Conservation (phyloP, 2,888 invertebrate genomes). For the Leptopilina myrica region DNA sequence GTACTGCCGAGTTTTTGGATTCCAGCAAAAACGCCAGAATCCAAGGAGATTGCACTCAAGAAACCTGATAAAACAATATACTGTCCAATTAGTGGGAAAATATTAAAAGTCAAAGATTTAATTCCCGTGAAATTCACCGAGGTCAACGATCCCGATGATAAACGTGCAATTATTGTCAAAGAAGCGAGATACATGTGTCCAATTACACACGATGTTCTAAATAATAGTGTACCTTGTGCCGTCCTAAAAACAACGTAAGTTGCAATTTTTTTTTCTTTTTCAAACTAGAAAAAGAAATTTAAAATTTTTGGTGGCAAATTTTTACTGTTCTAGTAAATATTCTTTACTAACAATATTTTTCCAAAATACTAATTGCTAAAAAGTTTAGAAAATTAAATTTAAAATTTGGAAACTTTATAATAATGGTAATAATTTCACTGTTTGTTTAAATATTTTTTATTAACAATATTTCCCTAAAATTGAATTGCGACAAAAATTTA, state of each 20-base stretch:
- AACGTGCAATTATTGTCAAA: constrained; percentile 90
- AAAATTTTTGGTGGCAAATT: too few species aligned
- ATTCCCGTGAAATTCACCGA: constrained; percentile 95
- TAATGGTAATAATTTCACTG: too few species aligned
- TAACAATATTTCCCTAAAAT: background rate
- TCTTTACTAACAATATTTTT: too few species aligned
- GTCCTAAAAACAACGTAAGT: constrained; percentile 92
- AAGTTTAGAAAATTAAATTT: too few species aligned
- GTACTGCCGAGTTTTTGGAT: constrained; percentile 97
- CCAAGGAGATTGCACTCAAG: constrained; percentile 82
- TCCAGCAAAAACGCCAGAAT: constrained; percentile 94
- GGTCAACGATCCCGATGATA: constrained; percentile 91
- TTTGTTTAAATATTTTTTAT: too few species aligned
- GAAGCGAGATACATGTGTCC: constrained; percentile 98
- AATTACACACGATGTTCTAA: constrained; percentile 96
- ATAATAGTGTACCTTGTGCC: constrained; percentile 96
- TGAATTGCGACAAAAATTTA: background rate
- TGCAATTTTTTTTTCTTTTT: constrained; percentile 4
- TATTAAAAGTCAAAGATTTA: constrained; percentile 93
- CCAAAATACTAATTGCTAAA: too few species aligned
- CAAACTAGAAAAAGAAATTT: too few species aligned
- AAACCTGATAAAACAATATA: constrained; percentile 89
- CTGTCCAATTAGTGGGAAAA: constrained; percentile 91
- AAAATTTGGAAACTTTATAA: too few species aligned
- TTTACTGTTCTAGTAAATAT: too few species aligned